These are phyloP conservation scores for Panulirus ornatus DNA, from an alignment of 1,140 invertebrate species.

Conservation along the genomic window DNA sequence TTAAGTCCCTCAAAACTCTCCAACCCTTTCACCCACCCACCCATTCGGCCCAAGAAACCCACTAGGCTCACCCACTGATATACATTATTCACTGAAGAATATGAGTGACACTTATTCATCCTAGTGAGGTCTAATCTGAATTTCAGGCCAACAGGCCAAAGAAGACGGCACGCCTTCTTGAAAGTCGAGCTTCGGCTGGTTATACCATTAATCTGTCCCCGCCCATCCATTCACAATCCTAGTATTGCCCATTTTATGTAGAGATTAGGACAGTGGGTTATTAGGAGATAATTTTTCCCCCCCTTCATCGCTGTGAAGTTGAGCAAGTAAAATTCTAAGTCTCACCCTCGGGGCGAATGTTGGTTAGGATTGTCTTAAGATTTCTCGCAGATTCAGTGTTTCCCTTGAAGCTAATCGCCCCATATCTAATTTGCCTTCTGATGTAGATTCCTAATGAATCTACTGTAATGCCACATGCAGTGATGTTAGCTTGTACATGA, in stretches of 20 bases:
- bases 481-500: conserved; percentile 70
- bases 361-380: conserved; percentile 17
- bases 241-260: conserved; percentile 47
- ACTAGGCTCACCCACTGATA: conserved; percentile 30
- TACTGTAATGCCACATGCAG: conserved; percentile 52
- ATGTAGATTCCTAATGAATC: conserved; percentile 48
- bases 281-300: conserved; percentile 10
- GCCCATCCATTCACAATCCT: conserved; percentile 44
- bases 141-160: conserved; percentile 12
- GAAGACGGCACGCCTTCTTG: background rate
- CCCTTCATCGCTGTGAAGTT: conserved; percentile 37
- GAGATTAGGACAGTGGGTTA: conserved; percentile 18
- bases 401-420: conserved; percentile 62
- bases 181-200: background rate
- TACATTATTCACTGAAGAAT: conserved; percentile 2
- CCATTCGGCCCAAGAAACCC: conserved; percentile 47
- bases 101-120: background rate
- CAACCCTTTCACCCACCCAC: conserved; percentile 56
- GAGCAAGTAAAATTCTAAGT: conserved; percentile 34
- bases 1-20: conserved; percentile 77
- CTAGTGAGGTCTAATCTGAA: conserved; percentile 24
- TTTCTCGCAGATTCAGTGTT: conserved; percentile 56
- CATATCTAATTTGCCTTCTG: conserved; percentile 67
- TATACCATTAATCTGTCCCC: conserved; percentile 38
- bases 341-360: conserved; percentile 16